Evolutionary conservation across 2,888 invertebrate species (phyloP).

Genomic region (Xylocampa areola): DNA sequence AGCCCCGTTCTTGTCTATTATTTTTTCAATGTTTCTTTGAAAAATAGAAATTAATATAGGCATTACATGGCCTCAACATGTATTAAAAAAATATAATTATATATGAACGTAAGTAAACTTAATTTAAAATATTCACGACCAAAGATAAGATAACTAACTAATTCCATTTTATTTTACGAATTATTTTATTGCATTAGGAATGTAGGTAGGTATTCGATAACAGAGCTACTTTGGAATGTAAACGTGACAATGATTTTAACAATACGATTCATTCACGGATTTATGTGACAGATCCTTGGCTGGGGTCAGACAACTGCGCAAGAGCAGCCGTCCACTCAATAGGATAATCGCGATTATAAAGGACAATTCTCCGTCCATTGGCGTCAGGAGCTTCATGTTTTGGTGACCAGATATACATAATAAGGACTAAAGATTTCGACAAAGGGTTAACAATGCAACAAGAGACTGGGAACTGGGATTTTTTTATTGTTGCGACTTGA

Average conservation of each 20-base stretch:
- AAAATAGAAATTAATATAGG: too few relatives aligned
- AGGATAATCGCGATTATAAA: constrained; percentile 79
- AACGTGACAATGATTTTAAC: constrained; percentile 34
- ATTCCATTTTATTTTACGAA: too few relatives aligned
- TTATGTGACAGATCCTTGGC: constrained; percentile 58
- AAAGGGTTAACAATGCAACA: constrained; percentile 5
- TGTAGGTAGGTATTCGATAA: constrained; percentile 1
- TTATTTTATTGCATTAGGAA: neutral
- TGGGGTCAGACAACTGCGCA: constrained; percentile 58
- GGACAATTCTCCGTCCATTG: constrained; percentile 55
- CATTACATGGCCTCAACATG: too few relatives aligned
- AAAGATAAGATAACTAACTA: neutral
- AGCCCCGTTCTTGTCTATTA: too few relatives aligned
- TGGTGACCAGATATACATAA: constrained; percentile 14
- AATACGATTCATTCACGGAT: constrained; percentile 50
- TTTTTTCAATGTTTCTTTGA: too few relatives aligned
- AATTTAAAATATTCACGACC: neutral
- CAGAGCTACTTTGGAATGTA: constrained; percentile 21
- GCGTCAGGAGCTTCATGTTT: constrained; percentile 37
- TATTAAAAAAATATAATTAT: constrained; percentile 10
- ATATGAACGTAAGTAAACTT: neutral
- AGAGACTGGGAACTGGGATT: constrained; percentile 9
- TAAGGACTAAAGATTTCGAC: constrained; percentile 7
- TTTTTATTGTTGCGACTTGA: too few relatives aligned
- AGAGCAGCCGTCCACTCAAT: constrained; percentile 66